These are phyloP conservation scores for Phoenicopterus ruber DNA, from an alignment of 2,113 vertebrate genomes.

Conservation along the genomic window DNA sequence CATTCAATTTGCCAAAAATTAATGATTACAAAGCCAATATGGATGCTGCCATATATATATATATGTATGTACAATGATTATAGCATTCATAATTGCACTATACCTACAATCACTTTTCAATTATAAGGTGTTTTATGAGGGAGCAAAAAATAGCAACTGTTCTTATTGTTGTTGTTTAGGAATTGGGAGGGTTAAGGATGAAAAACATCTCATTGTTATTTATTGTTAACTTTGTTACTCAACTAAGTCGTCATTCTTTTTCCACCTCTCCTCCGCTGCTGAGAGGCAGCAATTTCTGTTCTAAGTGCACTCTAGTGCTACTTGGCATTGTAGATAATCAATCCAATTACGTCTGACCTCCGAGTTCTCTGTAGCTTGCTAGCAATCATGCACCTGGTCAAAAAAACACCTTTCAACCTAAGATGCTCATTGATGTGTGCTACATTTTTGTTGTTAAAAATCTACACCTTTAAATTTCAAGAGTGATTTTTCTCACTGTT, in stretches of 20 bases:
- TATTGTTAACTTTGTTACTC: conserved; percentile 73
- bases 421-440: conserved; percentile 2
- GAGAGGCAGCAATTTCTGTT: conserved; percentile 24
- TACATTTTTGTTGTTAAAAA: conserved; percentile 47
- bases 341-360: conserved; percentile 12
- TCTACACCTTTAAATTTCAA: conserved; percentile 39
- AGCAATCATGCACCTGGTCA: conserved; percentile 2
- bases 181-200: conserved; percentile 33
- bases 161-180: conserved; percentile 28
- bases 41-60: conserved; percentile 78
- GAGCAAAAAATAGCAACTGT: conserved; percentile 56
- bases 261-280: conserved; percentile 26
- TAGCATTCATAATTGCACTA: conserved; percentile 89
- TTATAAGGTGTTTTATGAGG: conserved; percentile 79
- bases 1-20: conserved; percentile 88
- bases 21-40: conserved; percentile 89
- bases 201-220: conserved; percentile 59
- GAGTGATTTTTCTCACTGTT: background rate
- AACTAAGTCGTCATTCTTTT: conserved; percentile 24
- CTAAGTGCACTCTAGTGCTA: conserved; percentile 18
- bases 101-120: conserved; percentile 80
- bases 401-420: conserved; percentile 20
- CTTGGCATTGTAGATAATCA: conserved; percentile 17
- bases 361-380: conserved; percentile 32
- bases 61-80: conserved; percentile 87